Conservation (phyloP, 1,140 invertebrate genomes). For the Drosophila carrolli region DNA sequence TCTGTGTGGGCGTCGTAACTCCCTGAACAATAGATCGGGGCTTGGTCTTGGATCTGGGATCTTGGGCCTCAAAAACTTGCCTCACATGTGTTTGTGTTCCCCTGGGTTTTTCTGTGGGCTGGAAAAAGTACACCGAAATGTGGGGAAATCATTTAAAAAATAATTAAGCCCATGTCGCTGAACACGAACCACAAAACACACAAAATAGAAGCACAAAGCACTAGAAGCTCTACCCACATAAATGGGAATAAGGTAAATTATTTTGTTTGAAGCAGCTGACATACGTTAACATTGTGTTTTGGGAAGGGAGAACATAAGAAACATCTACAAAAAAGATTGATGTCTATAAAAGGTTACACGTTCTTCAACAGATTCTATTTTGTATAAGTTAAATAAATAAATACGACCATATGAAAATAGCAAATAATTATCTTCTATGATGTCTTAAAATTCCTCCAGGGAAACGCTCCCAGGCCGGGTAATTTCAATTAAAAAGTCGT, state of each 20-base stretch:
- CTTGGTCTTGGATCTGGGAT: slow-evolving; percentile 10
- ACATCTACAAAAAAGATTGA: not conserved
- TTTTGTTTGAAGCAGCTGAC: slow-evolving; percentile 33
- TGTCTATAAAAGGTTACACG: no score
- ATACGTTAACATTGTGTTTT: not conserved
- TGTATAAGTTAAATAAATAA: not conserved
- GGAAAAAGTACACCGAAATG: slow-evolving; percentile 23
- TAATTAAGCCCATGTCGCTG: slow-evolving; percentile 70
- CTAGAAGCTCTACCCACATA: slow-evolving; percentile 23
- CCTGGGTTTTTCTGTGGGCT: slow-evolving; percentile 35
- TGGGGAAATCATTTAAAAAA: slow-evolving; percentile 73
- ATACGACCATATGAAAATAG: no score
- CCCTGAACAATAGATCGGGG: slow-evolving; percentile 38
- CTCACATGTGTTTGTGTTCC: slow-evolving; percentile 23
- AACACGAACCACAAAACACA: slow-evolving; percentile 10
- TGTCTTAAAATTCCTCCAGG: not conserved
- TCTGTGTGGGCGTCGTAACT: slow-evolving; percentile 38
- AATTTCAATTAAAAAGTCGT: slow-evolving; percentile 53
- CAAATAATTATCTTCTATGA: no score
- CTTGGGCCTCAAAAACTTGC: slow-evolving; percentile 1
- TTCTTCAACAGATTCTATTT: not conserved
- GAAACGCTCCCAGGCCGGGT: slow-evolving; percentile 6
- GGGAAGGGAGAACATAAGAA: not conserved
- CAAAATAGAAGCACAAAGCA: not conserved
- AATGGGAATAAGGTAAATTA: slow-evolving; percentile 11